Percentiles rank a stretch among this genome's conserved stretches.
phyloP scores from a whole-genome alignment of 2,113 vertebrate genomes.

The Maccullochella peelii region DNA sequence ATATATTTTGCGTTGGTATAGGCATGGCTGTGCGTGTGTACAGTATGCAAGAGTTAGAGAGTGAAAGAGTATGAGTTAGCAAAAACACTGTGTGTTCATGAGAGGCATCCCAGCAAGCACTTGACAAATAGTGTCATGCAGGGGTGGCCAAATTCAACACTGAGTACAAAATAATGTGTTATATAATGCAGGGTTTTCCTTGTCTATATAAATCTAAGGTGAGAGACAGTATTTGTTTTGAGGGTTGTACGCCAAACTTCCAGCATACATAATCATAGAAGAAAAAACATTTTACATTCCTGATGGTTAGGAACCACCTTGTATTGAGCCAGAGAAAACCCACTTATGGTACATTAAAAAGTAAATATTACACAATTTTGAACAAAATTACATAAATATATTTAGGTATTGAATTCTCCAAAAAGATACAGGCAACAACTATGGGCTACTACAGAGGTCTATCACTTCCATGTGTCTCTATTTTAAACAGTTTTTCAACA shows the following conservation, averaged over 20 bases:
- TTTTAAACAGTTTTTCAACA: constrained; percentile 6
- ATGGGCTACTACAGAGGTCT: neutral
- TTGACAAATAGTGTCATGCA: constrained; percentile 46
- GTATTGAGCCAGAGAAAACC: neutral
- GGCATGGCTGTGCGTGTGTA: constrained; percentile 64
- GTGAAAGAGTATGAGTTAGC: constrained; percentile 61
- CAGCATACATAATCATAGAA: neutral
- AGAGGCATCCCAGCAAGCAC: constrained; percentile 78
- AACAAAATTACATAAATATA: neutral
- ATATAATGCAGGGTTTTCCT: neutral
- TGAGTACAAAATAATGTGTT: neutral
- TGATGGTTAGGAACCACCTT: neutral
- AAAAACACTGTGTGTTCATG: constrained; percentile 61
- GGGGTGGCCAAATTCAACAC: neutral
- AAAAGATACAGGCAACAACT: neutral
- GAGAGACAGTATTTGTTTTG: neutral
- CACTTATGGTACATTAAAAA: neutral
- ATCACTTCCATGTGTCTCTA: neutral
- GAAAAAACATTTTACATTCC: neutral
- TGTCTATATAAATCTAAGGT: neutral
- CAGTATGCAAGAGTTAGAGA: constrained; percentile 66
- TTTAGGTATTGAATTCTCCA: neutral
- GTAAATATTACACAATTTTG: neutral
- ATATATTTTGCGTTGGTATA: constrained; percentile 33
- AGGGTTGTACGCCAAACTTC: neutral